Evolutionary conservation across 2,797 vertebrate species (phyloP), one percentile per base, ranked within the genome.

Genomic region (Onychomys leucogaster): DNA sequence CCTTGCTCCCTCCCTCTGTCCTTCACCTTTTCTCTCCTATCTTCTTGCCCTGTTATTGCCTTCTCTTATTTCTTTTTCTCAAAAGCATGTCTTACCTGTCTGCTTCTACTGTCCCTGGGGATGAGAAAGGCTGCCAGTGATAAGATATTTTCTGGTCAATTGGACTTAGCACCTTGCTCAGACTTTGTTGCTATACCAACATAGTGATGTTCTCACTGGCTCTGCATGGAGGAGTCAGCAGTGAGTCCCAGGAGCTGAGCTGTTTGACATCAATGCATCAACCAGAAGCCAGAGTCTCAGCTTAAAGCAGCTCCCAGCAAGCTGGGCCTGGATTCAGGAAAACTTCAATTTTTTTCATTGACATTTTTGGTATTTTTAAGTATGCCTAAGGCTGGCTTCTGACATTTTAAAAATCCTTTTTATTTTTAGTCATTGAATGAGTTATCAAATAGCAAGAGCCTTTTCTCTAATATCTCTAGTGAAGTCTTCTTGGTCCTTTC

Each of bases 311-410:
- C 9, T 41, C 34, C 83, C 16, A 89, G 37, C 3, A 61, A 83
- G 32, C 2, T 77, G 73, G 75, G 34, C 12, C 55, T 2, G 5
- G 65, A 43, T 85, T 41, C 29, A 78, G 37, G 43, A 84, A 90
- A 55, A 89, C 14, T 80, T 94, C 57, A 41, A 32, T 4, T 12
- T 32, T 32, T 95, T 93, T 90, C 90, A 86, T 90, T 91, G 71
- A 69, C 71, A 75, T 63, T 71, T 89, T 69, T 90, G 57, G 34
- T 78, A 52, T 92, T 37, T 63, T 97, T 80, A 85, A 85, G 80
- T 19, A 95, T 91, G 83, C 55, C 37, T 3, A 88, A 6, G 43
- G 3, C 17, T 91, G 63, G 34, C 55, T 93, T 93, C 88, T 80
- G 78, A 76, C 12, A 67, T 90, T 90, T 57, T 12, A 17, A 73